Conservation (phyloP, 2,113 vertebrate species). For the Gulo gulo region DNA sequence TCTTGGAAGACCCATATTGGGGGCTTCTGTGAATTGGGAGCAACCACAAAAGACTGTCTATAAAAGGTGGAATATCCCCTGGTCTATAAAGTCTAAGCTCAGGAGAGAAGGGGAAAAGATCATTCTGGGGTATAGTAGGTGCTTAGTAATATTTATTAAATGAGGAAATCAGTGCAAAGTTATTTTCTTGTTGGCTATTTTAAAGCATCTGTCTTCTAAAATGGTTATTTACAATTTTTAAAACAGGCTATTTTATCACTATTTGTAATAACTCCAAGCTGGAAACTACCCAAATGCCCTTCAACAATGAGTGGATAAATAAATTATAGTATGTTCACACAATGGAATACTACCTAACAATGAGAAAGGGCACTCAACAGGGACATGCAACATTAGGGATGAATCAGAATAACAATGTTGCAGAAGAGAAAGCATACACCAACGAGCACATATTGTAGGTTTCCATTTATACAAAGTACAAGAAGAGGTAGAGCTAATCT, state of each 20-base stretch:
- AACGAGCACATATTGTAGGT: background rate
- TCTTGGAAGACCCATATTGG: background rate
- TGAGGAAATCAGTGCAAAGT: background rate
- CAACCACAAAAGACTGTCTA: background rate
- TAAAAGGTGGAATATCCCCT: background rate
- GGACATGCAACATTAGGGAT: background rate
- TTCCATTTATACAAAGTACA: background rate
- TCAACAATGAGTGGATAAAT: background rate
- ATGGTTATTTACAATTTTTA: conserved; percentile 37
- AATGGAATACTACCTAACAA: background rate
- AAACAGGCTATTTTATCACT: conserved; percentile 15
- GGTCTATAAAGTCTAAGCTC: background rate
- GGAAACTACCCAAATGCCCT: conserved; percentile 32
- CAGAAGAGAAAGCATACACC: background rate
- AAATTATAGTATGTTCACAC: background rate
- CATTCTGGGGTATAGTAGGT: background rate
- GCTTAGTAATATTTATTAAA: background rate
- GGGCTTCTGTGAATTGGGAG: background rate
- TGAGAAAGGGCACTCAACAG: background rate
- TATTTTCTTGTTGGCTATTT: background rate
- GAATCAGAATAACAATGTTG: background rate
- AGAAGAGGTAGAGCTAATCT: background rate
- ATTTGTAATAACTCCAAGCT: conserved; percentile 36
- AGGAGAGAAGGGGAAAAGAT: background rate
- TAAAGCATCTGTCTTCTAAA: conserved; percentile 42